These are phyloP conservation scores for Argya squamiceps DNA, from an alignment of 2,797 vertebrate genomes.

Conservation along the genomic window DNA sequence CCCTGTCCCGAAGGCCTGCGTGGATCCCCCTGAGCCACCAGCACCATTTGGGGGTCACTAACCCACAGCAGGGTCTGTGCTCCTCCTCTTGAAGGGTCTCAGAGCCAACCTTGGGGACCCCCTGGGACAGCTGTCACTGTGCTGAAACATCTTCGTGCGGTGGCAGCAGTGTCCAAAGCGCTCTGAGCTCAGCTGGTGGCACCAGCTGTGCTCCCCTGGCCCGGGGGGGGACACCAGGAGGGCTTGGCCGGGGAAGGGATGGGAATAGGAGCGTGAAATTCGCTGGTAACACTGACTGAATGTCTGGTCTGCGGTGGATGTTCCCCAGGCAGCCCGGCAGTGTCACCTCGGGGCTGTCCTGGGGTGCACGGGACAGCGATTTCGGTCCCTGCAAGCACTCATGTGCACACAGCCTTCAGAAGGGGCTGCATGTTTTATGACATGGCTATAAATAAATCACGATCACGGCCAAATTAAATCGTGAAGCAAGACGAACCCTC, in stretches of 20 bases:
- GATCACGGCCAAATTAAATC: background rate
- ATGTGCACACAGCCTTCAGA: background rate
- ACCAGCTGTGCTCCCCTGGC: fast-evolving
- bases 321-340: background rate
- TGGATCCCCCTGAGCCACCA: too few species aligned
- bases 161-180: background rate
- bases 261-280: background rate
- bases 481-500: background rate
- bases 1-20: background rate
- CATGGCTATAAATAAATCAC: background rate
- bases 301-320: fast-evolving
- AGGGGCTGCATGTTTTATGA: background rate
- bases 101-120: background rate
- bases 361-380: fast-evolving
- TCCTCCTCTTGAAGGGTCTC: background rate
- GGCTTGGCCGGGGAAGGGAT: background rate
- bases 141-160: background rate
- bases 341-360: background rate
- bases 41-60: fast-evolving
- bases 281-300: fast-evolving
- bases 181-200: background rate
- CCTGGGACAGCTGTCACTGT: background rate
- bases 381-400: background rate
- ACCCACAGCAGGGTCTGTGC: background rate
- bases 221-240: background rate